A percentile compares a stretch with the other conserved stretches of the same genome.
Evolutionary conservation across 2,113 vertebrate genomes (phyloP).

Genomic region (Pomatorhinus ruficollis): DNA sequence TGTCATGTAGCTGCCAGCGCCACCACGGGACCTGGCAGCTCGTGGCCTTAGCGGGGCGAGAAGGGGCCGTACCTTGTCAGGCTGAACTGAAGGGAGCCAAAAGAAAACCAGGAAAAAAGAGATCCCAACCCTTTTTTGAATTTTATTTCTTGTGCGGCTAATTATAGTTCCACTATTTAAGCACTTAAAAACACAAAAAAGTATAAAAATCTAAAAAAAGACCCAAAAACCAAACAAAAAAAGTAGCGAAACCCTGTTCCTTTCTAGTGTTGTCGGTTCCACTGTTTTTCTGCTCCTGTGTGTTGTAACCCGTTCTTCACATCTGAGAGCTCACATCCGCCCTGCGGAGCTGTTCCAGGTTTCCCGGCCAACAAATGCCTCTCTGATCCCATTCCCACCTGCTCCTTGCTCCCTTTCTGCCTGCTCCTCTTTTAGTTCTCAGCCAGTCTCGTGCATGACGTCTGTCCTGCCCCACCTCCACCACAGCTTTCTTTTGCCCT

Average conservation of each 20-base stretch:
- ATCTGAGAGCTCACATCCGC: constrained; percentile 5
- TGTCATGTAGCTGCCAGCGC: constrained; percentile 74
- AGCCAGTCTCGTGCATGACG: constrained; percentile 39
- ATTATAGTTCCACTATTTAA: constrained; percentile 79
- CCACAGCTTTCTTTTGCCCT: neutral
- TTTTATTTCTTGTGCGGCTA: constrained; percentile 71
- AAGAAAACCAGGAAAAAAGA: constrained; percentile 3
- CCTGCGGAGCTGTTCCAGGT: neutral
- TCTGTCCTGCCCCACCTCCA: constrained; percentile 31
- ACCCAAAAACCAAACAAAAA: constrained; percentile 73
- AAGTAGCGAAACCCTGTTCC: constrained; percentile 73
- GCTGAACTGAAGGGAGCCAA: constrained; percentile 80
- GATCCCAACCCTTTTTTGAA: constrained; percentile 13
- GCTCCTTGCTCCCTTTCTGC: neutral
- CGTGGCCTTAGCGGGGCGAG: neutral
- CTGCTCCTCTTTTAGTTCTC: constrained; percentile 44
- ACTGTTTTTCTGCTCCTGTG: constrained; percentile 71
- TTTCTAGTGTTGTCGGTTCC: constrained; percentile 69
- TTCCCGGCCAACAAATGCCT: neutral
- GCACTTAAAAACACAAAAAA: constrained; percentile 76
- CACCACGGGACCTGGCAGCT: neutral
- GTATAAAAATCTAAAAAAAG: constrained; percentile 68
- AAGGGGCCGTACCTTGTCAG: constrained; percentile 71
- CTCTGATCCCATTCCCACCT: neutral
- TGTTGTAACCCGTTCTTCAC: constrained; percentile 47